Conservation (phyloP, 2,113 vertebrate genomes). For the Guaruba guarouba region DNA sequence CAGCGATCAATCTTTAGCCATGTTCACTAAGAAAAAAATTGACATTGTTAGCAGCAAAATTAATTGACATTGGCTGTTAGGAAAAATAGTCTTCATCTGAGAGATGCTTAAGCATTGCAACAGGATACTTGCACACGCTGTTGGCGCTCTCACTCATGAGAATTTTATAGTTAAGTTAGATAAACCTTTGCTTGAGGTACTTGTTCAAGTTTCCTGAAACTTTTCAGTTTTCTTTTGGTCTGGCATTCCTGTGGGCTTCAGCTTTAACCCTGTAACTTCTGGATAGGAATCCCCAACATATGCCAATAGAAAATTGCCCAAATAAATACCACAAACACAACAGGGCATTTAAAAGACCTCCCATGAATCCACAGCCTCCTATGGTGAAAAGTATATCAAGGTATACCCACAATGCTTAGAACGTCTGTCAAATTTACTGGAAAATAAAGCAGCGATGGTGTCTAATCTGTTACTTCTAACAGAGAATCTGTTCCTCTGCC, state of each 20-base stretch:
- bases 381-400: background rate
- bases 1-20: background rate
- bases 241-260: background rate
- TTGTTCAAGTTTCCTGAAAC: background rate
- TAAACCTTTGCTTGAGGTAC: background rate
- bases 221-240: background rate
- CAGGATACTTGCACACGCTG: background rate
- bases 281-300: background rate
- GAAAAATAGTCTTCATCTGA: background rate
- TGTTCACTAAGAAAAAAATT: background rate
- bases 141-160: background rate
- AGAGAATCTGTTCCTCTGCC: background rate
- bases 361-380: background rate
- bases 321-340: background rate
- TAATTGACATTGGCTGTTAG: background rate
- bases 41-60: background rate
- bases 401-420: background rate
- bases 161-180: background rate
- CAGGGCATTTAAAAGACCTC: slow-evolving; percentile 12
- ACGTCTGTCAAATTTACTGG: background rate
- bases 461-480: slow-evolving; percentile 20
- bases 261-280: background rate
- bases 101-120: background rate
- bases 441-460: background rate
- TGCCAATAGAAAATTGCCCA: background rate